A percentile compares a stretch with the other conserved stretches of the same genome.
phyloP scores from a whole-genome alignment of 2,797 vertebrate genomes.

The Notoglanidium macrostoma region DNA sequence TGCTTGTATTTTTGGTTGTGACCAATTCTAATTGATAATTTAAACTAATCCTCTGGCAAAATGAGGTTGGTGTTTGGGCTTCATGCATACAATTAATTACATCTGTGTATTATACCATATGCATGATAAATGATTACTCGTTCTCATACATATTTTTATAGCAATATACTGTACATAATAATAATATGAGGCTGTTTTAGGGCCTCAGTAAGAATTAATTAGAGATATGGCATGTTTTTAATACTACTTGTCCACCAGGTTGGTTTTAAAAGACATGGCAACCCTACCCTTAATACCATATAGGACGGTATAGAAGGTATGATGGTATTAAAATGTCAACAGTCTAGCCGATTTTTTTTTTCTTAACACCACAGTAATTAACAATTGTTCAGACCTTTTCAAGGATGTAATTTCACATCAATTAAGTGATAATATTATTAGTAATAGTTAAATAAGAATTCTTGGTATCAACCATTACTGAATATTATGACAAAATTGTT shows the following conservation, averaged over 20 bases:
- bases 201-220: neutral
- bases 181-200: neutral
- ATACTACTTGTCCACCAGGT: neutral
- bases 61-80: neutral
- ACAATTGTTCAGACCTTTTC: neutral
- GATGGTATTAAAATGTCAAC: neutral
- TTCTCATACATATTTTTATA: neutral
- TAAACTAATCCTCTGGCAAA: neutral
- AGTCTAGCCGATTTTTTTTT: neutral
- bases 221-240: neutral
- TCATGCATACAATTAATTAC: neutral
- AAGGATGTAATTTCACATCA: neutral
- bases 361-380: neutral
- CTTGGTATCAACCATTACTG: neutral
- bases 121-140: neutral
- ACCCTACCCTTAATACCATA: neutral
- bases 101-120: neutral
- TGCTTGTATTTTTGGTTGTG: neutral
- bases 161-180: neutral
- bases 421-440: neutral
- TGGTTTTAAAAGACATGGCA: neutral
- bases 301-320: neutral
- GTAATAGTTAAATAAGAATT: neutral
- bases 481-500: neutral
- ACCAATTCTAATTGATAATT: neutral